Percentiles rank a stretch among this genome's conserved stretches.
Conservation (phyloP, 1,140 invertebrate species). For the Homarus americanus region DNA sequence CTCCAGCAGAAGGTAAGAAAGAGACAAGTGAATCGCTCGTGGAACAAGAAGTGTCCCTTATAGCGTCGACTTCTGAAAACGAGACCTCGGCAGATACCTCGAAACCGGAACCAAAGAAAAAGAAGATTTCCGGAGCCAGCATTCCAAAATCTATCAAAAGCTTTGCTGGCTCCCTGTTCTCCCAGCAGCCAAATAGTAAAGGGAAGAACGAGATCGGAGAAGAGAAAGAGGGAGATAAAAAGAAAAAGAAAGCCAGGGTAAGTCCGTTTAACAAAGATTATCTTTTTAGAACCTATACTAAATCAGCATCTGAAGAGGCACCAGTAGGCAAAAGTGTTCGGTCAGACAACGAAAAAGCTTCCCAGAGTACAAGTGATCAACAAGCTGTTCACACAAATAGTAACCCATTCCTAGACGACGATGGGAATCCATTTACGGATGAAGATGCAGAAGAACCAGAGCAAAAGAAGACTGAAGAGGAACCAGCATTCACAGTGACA, state of each 20-base stretch:
- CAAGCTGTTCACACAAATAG: neutral
- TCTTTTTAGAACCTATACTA: conserved; percentile 17
- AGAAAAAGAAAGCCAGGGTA: conserved; percentile 50
- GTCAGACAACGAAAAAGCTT: neutral
- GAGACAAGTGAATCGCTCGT: neutral
- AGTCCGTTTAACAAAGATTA: conserved; percentile 58
- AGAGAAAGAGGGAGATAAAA: conserved; percentile 19
- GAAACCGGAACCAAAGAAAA: conserved; percentile 47
- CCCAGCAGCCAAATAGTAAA: conserved; percentile 22
- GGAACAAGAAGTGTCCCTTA: neutral
- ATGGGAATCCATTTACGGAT: neutral
- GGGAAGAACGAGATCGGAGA: conserved; percentile 6
- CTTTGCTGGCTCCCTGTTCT: conserved; percentile 58
- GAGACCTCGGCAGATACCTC: neutral
- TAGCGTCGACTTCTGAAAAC: neutral
- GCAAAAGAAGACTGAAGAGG: neutral
- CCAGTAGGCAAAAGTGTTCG: neutral
- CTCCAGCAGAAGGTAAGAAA: neutral
- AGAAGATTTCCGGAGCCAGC: conserved; percentile 35
- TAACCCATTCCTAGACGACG: conserved; percentile 6
- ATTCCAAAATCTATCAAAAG: conserved; percentile 60
- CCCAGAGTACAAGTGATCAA: neutral
- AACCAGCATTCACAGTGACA: neutral
- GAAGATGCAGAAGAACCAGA: neutral
- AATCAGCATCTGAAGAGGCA: neutral